phyloP scores from a whole-genome alignment of 2,113 vertebrate genomes.

The Stegastes partitus region DNA sequence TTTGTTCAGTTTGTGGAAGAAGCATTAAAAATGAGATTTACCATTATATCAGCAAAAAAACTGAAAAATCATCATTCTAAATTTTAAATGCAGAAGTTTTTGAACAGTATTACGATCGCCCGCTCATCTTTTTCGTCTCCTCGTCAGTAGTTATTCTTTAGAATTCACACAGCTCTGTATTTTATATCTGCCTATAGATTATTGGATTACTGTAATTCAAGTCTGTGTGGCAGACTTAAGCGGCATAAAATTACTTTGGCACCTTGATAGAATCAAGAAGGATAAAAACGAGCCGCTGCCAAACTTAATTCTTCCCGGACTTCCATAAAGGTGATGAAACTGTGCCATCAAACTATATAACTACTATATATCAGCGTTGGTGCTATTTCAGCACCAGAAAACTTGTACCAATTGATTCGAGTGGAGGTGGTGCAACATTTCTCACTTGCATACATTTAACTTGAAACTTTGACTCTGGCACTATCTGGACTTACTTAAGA shows the following conservation, averaged over 20 bases:
- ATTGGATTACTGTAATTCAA: constrained; percentile 4
- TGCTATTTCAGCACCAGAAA: constrained; percentile 5
- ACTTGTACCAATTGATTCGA: not conserved
- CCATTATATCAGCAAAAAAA: no score
- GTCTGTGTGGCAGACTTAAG: not conserved
- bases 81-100: not conserved
- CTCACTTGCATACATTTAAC: not conserved
- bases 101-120: not conserved
- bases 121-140: not conserved
- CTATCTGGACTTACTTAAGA: no score
- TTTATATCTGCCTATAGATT: not conserved
- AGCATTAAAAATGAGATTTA: not conserved
- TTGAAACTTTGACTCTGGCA: not conserved
- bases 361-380: not conserved
- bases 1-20: not conserved
- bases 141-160: not conserved
- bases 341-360: not conserved
- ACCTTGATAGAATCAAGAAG: constrained; percentile 9
- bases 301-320: constrained; percentile 5
- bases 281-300: constrained; percentile 10
- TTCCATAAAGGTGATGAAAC: constrained; percentile 40
- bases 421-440: not conserved
- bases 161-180: not conserved
- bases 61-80: no score
- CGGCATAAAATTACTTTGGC: constrained; percentile 24